Evolutionary conservation across 2,113 vertebrate genomes (phyloP), one percentile per base, ranked within the genome.

Genomic region (Tachuris rubrigastra): DNA sequence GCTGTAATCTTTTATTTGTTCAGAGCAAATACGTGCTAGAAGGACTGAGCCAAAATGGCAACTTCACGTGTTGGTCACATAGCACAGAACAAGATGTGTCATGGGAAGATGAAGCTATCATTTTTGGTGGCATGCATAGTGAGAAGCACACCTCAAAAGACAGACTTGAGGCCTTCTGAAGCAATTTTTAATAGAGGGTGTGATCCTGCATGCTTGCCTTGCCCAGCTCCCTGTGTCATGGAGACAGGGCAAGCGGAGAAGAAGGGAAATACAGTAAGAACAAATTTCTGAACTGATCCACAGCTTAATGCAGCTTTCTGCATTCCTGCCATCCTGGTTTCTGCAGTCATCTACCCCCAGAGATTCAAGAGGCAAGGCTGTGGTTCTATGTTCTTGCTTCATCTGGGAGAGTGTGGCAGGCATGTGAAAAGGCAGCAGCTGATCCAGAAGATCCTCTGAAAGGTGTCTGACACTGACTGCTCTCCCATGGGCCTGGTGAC

Each of bases 331-430:
- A 18, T 56, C 17, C 74, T 71, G 23, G 10, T 75, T 39, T 20
- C 44, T 58, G 19, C 50, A 30, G 59, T 60, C 28, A 60, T 44
- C 9, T 77, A 8, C 4, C 13, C 15, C 10, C 4, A 8, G 21
- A 86, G 53, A 25, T 21, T 8, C 21, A 25, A 72, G 28, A 65
- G 42, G 7, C 41, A 53, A 67, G 20, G 14, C 60, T 71, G 21
- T 39, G 66, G 10, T 53, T 91, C 53, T 83, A 58, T 44, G 42
- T 72, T 63, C 35, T 62, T 81, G 16, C 8, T n/a, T 89, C 22
- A 35, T 18, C 15, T 8, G 6, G 16, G 31, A 56, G 24, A 78
- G 39, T 0, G 0, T 44, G 30, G 14, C 37, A 81, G 77, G 41
- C 0, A 0, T 9, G 21, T 33, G 31, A 76, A 37, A 20, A 39